Evolutionary conservation across 1,140 invertebrate species (phyloP), one percentile per base, ranked within the genome.

Genomic region (Chlorops oryzae): DNA sequence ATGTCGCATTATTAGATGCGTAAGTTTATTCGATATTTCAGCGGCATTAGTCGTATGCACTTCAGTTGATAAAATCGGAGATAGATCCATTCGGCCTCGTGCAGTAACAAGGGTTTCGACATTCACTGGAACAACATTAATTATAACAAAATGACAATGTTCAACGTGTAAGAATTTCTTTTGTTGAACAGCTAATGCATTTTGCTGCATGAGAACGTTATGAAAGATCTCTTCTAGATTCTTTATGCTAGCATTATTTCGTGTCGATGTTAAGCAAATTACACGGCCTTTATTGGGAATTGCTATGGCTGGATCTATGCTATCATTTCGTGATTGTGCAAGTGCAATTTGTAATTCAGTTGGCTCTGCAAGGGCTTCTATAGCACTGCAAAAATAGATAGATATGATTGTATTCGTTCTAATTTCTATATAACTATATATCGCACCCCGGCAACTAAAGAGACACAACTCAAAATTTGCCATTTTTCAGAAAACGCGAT

Each of bases 141-240:
- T 78, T 57, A 95, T 83, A 4, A 94, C 85, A 41, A 96, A 74
- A 70, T 95, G 90, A 63, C 90, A 93, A 68, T 90, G 83, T 70
- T 92, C 81, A 52, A 96, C 85, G 5, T 80, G 74, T 46, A 92
- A 67, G 44, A 84, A 75, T 55, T 85, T 57, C 50, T 63, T 65
- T 5, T 71, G 83, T 75, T 77, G 71, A 51, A 84, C 82, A 12
- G 81, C 82, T 37, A 83, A 74, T 64, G 87, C 87, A 72, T 94
- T 95, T 59, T 91, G 86, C 62, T 90, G 84, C 4, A 84, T 68
- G 17, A 89, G 59, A 34, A 87, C 82, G 51, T 84, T 88, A 21
- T 86, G 75, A 59, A 93, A 90, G 63, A 89, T 92, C 52, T 91
- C 88, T 62, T 92, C 85, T 20, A 94, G 72, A 60, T 84, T 85